Conservation (phyloP, 35 echinoderm and acorn worm genomes). For the Lytechinus variegatus region DNA sequence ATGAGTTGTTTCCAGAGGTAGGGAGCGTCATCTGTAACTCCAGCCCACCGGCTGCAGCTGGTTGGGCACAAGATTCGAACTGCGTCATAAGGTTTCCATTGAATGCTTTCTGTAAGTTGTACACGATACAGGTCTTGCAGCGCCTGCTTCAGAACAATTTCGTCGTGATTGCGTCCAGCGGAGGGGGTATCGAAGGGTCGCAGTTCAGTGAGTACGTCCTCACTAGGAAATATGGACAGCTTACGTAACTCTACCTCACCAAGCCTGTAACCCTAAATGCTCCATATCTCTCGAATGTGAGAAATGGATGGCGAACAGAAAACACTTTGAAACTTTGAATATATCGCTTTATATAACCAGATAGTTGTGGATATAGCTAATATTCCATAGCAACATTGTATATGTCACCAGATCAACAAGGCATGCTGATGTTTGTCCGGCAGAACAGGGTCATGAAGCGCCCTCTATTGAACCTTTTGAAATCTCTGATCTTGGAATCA, state of each 20-base stretch:
- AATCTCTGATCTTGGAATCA: background rate
- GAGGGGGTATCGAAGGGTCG: conserved; percentile 93
- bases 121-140: conserved; percentile 91
- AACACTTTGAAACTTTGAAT: conserved; percentile 1
- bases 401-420: background rate
- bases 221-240: conserved; percentile 70
- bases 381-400: background rate
- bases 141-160: conserved; percentile 85
- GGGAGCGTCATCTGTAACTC: conserved; percentile 91
- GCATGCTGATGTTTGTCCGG: background rate
- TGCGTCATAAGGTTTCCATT: conserved; percentile 89
- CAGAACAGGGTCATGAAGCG: background rate
- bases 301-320: background rate
- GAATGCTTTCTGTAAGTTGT: conserved; percentile 95
- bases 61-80: conserved; percentile 94
- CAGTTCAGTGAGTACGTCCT: conserved; percentile 97
- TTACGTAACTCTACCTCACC: conserved; percentile 35
- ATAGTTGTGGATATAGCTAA: background rate
- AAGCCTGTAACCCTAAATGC: background rate
- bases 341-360: background rate
- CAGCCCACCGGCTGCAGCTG: conserved; percentile 62
- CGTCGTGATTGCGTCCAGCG: conserved; percentile 87
- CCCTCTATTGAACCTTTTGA: background rate
- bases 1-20: conserved; percentile 96
- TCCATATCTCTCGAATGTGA: background rate